These are phyloP conservation scores for Drosophila rufa DNA, from an alignment of 1,140 invertebrate species.

Conservation along the genomic window DNA sequence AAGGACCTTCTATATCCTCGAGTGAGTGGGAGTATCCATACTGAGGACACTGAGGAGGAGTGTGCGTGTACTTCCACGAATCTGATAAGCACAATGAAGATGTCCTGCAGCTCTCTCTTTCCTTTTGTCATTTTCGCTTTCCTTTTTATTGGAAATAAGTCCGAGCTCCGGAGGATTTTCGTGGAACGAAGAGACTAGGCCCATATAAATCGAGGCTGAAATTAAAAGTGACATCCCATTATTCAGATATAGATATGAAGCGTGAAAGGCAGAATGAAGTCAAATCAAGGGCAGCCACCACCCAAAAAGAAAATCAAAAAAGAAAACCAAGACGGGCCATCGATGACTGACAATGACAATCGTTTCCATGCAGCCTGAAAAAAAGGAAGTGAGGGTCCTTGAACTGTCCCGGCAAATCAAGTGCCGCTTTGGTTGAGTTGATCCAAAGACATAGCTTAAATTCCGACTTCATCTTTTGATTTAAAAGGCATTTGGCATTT, in stretches of 20 bases:
- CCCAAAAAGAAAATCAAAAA: constrained; percentile 21
- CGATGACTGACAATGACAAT: constrained; percentile 46
- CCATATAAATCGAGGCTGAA: constrained; percentile 70
- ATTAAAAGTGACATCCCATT: constrained; percentile 82
- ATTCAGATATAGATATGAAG: constrained; percentile 68
- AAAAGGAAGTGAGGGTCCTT: constrained; percentile 10
- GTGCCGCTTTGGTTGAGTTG: constrained; percentile 13
- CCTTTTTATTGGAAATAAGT: constrained; percentile 66
- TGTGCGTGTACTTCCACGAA: constrained; percentile 45
- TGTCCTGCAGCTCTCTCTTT: constrained; percentile 13
- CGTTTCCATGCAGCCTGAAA: constrained; percentile 29
- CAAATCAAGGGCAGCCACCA: constrained; percentile 48
- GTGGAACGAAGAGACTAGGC: constrained; percentile 14
- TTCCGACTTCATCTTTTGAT: constrained; percentile 14
- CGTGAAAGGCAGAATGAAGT: constrained; percentile 31
- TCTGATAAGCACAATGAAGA: constrained; percentile 71
- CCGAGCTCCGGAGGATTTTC: constrained; percentile 26
- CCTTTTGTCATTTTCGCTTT: constrained; percentile 19
- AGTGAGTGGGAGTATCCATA: constrained; percentile 7
- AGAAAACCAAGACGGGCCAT: constrained; percentile 20
- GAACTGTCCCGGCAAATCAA: constrained; percentile 19
- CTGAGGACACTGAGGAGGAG: neutral
- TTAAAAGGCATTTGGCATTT: constrained; percentile 9
- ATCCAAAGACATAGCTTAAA: constrained; percentile 11
- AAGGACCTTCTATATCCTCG: neutral